Evolutionary conservation across 2,113 vertebrate species (phyloP).

Genomic region (Mungos mungo): DNA sequence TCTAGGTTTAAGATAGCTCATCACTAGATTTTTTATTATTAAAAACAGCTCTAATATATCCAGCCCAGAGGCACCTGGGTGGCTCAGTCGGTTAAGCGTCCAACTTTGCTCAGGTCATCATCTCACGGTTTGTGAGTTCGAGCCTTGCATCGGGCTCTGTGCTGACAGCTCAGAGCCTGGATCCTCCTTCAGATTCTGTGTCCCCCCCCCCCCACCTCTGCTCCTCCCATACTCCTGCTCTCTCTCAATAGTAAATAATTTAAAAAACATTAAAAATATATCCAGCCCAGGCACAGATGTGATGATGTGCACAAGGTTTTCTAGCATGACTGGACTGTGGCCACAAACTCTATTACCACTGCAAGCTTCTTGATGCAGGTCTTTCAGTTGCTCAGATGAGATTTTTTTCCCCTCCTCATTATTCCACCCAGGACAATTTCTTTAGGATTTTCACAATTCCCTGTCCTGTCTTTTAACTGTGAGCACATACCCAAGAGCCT

Average conservation of each 20-base stretch:
- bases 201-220: no score
- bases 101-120: no score
- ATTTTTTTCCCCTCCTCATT: not conserved
- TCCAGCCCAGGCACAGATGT: not conserved
- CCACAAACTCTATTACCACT: constrained; percentile 5
- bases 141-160: no score
- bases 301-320: not conserved
- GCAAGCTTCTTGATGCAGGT: not conserved
- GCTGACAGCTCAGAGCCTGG: no score
- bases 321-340: not conserved
- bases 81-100: no score
- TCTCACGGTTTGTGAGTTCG: no score
- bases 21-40: not conserved
- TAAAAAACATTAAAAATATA: not conserved
- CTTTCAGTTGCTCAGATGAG: constrained; percentile 2
- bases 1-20: not conserved
- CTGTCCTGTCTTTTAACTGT: not conserved
- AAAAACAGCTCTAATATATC: constrained; percentile 35
- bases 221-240: no score
- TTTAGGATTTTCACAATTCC: not conserved
- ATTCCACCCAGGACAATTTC: not conserved
- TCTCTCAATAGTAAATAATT: no score
- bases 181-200: no score
- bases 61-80: not conserved
- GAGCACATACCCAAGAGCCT: not conserved